Percentiles rank a stretch among this genome's conserved stretches.
Conservation (phyloP, 2,113 vertebrate genomes). For the Pachycephala philippinensis region DNA sequence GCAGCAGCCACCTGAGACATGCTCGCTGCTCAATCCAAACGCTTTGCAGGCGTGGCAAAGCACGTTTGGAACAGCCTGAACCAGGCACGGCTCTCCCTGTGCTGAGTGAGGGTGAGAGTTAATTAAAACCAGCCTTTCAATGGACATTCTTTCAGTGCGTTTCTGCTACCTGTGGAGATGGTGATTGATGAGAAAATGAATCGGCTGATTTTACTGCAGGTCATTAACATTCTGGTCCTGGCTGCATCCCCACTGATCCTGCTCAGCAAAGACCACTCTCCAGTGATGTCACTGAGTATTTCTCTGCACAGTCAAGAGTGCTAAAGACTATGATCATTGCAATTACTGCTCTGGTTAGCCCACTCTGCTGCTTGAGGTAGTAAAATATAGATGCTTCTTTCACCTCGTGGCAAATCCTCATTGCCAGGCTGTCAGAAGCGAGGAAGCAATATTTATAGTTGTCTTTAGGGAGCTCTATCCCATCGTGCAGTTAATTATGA, state of each 20-base stretch:
- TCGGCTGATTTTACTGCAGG: neutral
- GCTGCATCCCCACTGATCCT: neutral
- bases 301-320: neutral
- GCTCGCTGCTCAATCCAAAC: neutral
- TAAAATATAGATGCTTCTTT: slow-evolving; percentile 6
- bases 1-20: neutral
- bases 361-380: neutral
- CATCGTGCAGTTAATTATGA: slow-evolving; percentile 31
- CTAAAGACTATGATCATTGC: neutral
- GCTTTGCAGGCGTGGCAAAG: neutral
- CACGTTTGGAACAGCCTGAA: neutral
- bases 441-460: slow-evolving; percentile 35
- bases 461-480: slow-evolving; percentile 35
- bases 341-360: neutral
- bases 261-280: neutral
- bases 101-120: neutral
- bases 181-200: neutral
- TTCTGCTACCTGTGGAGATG: neutral
- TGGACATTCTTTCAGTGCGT: neutral
- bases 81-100: neutral
- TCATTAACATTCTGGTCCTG: neutral
- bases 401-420: slow-evolving; percentile 2
- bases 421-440: neutral
- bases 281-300: neutral
- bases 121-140: neutral